Evolutionary conservation across 2,888 invertebrate genomes (phyloP).

Genomic region (Panorpa germanica): DNA sequence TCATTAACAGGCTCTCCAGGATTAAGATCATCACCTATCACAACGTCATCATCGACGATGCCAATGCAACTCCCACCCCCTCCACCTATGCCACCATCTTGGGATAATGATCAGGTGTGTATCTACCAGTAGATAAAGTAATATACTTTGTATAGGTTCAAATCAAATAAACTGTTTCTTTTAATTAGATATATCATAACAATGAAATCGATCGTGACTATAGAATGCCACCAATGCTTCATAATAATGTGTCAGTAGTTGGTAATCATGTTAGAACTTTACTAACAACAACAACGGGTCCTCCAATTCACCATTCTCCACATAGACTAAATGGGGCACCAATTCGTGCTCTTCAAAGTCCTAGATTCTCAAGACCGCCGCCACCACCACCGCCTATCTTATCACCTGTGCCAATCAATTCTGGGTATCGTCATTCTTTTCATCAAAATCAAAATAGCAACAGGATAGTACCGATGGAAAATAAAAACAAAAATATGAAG

Average conservation of each 20-base stretch:
- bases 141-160: background rate
- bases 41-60: too few relatives aligned
- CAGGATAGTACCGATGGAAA: slow-evolving; percentile 12
- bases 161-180: background rate
- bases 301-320: too few relatives aligned
- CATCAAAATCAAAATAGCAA: background rate
- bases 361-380: slow-evolving; percentile 16
- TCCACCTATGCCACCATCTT: slow-evolving; percentile 17
- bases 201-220: slow-evolving; percentile 20
- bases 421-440: too few relatives aligned
- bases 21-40: too few relatives aligned
- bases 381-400: slow-evolving; percentile 13
- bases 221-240: slow-evolving; percentile 15
- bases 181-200: slow-evolving; percentile 1
- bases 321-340: background rate
- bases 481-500: slow-evolving; percentile 18
- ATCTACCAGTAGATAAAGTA: background rate
- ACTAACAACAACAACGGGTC: too few relatives aligned
- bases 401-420: too few relatives aligned
- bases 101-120: slow-evolving; percentile 13
- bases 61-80: too few relatives aligned
- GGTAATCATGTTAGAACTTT: too few relatives aligned
- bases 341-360: background rate
- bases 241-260: too few relatives aligned
- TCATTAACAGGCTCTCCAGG: slow-evolving; percentile 57